phyloP scores from a whole-genome alignment of 1,140 invertebrate genomes.

The Drosophila equinoxialis region DNA sequence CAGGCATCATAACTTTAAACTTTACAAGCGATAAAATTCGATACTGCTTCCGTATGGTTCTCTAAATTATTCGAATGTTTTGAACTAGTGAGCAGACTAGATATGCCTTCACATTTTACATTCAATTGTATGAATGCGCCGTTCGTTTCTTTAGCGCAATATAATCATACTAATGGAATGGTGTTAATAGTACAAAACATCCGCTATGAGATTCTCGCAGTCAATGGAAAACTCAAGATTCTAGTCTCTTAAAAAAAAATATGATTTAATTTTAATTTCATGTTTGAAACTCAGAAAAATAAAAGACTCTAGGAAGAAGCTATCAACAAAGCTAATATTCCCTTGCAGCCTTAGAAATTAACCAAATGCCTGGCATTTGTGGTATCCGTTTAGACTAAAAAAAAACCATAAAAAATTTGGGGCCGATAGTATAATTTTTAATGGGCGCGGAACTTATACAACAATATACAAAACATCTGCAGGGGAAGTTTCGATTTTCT shows the following conservation, averaged over 20 bases:
- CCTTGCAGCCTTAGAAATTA: no score
- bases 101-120: constrained; percentile 30
- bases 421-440: no score
- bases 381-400: no score
- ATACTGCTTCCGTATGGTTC: constrained; percentile 50
- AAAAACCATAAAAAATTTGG: no score
- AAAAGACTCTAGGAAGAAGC: no score
- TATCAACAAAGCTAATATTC: no score
- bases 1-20: constrained; percentile 54
- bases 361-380: no score
- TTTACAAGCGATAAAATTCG: constrained; percentile 44
- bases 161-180: neutral
- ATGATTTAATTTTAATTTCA: no score
- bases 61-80: constrained; percentile 54
- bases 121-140: constrained; percentile 47
- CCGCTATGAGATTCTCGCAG: constrained; percentile 45
- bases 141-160: neutral
- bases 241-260: constrained; percentile 32
- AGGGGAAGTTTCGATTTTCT: no score
- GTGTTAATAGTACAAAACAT: constrained; percentile 18
- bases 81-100: constrained; percentile 41
- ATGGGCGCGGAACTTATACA: no score
- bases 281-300: no score
- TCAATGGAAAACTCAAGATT: constrained; percentile 34
- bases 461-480: no score